Base-by-base conservation (phyloP, 1,140 invertebrate species). In the Elysia chlorotica region DNA sequence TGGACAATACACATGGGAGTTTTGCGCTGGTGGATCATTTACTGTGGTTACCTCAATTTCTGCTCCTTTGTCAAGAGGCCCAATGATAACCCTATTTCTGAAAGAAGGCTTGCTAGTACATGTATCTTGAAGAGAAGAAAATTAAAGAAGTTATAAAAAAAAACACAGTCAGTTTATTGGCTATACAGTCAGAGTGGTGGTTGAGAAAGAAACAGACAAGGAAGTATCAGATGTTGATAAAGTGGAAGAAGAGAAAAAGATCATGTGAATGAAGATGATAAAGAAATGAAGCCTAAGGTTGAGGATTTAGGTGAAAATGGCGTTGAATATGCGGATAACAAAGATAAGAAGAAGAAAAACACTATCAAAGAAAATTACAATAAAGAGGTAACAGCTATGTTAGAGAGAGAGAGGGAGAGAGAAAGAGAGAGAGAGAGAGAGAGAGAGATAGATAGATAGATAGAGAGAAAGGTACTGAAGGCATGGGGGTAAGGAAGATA, bases 141-240 rank as follows among this genome's bases (percentile, higher is more conserved):
- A 93, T 99, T 76, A 98, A 98, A 86, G 96, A 98, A 82, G 93
- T 99, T 3, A 93, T 99, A 33, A 95, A 94, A 85, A n/a, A n/a
- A 99, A 99, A 88, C 99, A 99, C 87, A 98, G 95, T 0, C 98
- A 99, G 89, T 99, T 99, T 87, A 99, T 99, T 81, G 99, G 99
- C 87, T 99, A 99, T 90, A 94, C 95, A 25, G 99, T 99, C 82
- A 95, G 95, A 85, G 86, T 99, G 81, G 99, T 97, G 97, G 91
- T 93, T 38, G 96, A 95, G 85, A 97, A 94, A 83, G 90, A 90
- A 83, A 65, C 48, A 6, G 28, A 59, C 10, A 28, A 19, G 28
- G 56, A 28, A 59, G 19, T 59, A 10, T 59, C 19, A 17, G 28
- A 59, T 59, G 19, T 10, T 28, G 28, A 28, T 17, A 25, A 28